Base-by-base conservation (phyloP, 2,888 invertebrate genomes). In the Zelleria hepariella region DNA sequence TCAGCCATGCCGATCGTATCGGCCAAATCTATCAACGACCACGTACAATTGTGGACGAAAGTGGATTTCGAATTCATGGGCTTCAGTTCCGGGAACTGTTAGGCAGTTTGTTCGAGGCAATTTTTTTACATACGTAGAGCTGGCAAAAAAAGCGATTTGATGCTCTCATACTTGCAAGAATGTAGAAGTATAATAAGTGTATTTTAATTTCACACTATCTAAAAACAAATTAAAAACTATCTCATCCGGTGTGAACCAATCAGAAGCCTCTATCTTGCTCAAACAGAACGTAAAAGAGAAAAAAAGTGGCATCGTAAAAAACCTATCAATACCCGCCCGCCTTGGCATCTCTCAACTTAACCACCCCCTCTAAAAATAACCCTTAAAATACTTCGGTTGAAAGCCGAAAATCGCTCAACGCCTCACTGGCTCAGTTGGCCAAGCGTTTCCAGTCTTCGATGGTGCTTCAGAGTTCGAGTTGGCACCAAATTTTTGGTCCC, bases 401-500 rank as follows among this genome's bases (percentile, higher is more conserved):
- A 42, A 10, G 32, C 32, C 4, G 32, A 10, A 15, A 42, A 42
- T 42, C 32, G 32, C 32, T 42, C 15, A 15, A 42, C 15, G 1
- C 32, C 15, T 1, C 4, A 10, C 3, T 42, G 32, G 32, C 32
- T 15, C 15, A 42, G 32, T 42, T 42, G 32, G 15, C 10, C 32
- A 2, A 15, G 15, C 32, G 32, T 42, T 42, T 42, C 32, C 32
- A 42, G 32, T 10, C 32, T 42, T 42, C 32, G 32, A 42, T 42
- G 25, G 24, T 80, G 55, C 55, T 85, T 75, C 71, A 77, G 75
- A 81, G 82, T 85, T 85, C 78, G 86, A 86, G 84, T 83, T 85
- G 85, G 86, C 82, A 82, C 85, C 81, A 80, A 86, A 86, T 86
- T 86, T 86, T 80, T 83, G 84, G 76, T 84, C 77, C 76, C 81